Evolutionary conservation across 2,797 vertebrate genomes (phyloP), one percentile per base, ranked within the genome.

Genomic region (Carapus acus): DNA sequence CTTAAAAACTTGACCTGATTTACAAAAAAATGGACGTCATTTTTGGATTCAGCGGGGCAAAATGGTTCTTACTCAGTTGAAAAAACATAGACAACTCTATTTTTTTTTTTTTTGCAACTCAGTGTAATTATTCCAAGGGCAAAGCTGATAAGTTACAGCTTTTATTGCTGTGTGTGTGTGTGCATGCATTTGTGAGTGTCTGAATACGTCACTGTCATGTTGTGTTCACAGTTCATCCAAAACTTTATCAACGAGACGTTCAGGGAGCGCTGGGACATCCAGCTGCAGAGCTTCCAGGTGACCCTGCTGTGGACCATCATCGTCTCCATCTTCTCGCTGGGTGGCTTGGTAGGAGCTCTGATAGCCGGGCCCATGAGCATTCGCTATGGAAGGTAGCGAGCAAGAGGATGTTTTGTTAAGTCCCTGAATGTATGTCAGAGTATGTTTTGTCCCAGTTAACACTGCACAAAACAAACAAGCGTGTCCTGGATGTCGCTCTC

Each of bases 221-320:
- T 34, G 8, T 70, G 7, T 49, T 49, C 23, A 33, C 78, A 96
- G 93, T 87, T 88, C 42, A 91, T 96, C 71, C 93, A 95, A 75
- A 70, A 41, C 0, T 96, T 96, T 71, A 76, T 92, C 65, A 96
- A 94, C 40, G 78, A 88, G 17, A 93, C 94, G 0, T 91, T 91
- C 83, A 48, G 59, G 80, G 87, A 87, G 31, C 86, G 89, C 9
- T 91, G 84, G n/a, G 89, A 88, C 0, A 6, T 66, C 9, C 78
- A 87, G 56, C 64, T 93, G 18, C 76, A 88, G 38, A 76, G 85
- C 8, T 78, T 81, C 43, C 65, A 85, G 49, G 64, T 94, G 45
- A 86, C 91, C 14, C 75, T 93, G 45, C 58, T 93, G 27, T 96
- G 94, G 93, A 93, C 91, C 42, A 78, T 94, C 63, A 88, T 93